Percentiles rank a stretch among this genome's conserved stretches.
Evolutionary conservation across 2,113 vertebrate genomes (phyloP).

Genomic region (Micronycteris hirsuta): DNA sequence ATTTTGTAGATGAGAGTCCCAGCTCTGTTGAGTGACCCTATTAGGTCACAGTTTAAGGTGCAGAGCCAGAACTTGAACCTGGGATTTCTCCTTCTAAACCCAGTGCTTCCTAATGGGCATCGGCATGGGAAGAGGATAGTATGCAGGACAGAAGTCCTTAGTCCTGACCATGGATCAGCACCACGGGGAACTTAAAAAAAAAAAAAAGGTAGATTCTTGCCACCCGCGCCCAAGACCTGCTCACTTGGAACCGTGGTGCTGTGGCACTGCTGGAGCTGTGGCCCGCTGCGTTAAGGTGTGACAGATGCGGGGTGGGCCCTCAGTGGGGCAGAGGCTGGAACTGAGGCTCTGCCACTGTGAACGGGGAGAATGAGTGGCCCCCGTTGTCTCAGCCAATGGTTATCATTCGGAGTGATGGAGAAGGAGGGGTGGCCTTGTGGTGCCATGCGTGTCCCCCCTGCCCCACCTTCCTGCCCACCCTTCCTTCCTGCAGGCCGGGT

Average conservation of each 20-base stretch:
- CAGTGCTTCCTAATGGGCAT: neutral
- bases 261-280: neutral
- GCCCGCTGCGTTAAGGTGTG: neutral
- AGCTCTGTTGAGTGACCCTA: neutral
- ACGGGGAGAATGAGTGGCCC: neutral
- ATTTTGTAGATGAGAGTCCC: neutral
- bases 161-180: neutral
- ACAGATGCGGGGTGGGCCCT: neutral
- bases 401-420: neutral
- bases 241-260: neutral
- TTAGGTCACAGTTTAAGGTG: neutral
- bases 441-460: accelerated
- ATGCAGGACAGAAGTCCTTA: accelerated
- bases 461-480: neutral
- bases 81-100: neutral
- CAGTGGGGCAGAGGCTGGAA: neutral
- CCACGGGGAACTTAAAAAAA: no score
- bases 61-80: neutral
- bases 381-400: neutral
- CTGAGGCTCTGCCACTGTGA: neutral
- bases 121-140: no score
- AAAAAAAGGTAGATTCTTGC: neutral
- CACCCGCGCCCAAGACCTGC: neutral
- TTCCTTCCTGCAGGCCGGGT: neutral
- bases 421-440: neutral